phyloP scores from a whole-genome alignment of 2,888 invertebrate species.

The Aethes cnicana region DNA sequence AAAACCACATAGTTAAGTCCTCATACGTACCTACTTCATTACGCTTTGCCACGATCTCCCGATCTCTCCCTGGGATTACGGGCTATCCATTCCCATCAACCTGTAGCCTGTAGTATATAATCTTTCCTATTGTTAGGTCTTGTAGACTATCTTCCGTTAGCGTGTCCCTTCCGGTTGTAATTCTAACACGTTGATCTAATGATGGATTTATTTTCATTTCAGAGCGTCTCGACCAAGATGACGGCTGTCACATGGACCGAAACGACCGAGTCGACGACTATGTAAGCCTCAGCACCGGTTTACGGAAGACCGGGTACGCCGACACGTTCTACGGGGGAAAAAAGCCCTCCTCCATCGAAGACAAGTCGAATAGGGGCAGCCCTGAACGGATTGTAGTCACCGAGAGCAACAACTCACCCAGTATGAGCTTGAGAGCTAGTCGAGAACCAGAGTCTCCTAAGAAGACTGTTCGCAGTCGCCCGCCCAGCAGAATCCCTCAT shows the following conservation, averaged over 20 bases:
- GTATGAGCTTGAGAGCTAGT: slow-evolving; percentile 66
- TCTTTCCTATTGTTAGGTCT: too few relatives aligned
- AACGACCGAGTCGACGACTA: slow-evolving; percentile 77
- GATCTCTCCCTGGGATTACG: too few relatives aligned
- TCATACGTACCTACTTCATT: too few relatives aligned
- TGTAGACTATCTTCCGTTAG: too few relatives aligned
- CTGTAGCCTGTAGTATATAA: too few relatives aligned
- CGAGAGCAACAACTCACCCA: slow-evolving; percentile 71
- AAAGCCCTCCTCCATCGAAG: slow-evolving; percentile 65
- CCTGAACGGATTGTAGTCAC: slow-evolving; percentile 66
- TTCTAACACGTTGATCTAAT: neutral
- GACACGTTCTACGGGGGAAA: slow-evolving; percentile 83
- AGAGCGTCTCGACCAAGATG: slow-evolving; percentile 85
- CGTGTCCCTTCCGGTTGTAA: too few relatives aligned
- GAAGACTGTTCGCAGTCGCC: slow-evolving; percentile 66
- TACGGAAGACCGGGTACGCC: slow-evolving; percentile 87
- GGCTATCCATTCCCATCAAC: too few relatives aligned
- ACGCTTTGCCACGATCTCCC: too few relatives aligned
- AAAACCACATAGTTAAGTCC: too few relatives aligned
- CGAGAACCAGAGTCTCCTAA: slow-evolving; percentile 68
- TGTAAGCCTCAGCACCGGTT: slow-evolving; percentile 86
- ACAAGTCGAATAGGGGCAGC: slow-evolving; percentile 68
- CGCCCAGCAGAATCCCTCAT: slow-evolving; percentile 73
- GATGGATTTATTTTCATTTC: slow-evolving; percentile 44
- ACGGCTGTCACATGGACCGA: slow-evolving; percentile 68